Conservation (phyloP, 2,888 invertebrate species). For the Agrochola macilenta region DNA sequence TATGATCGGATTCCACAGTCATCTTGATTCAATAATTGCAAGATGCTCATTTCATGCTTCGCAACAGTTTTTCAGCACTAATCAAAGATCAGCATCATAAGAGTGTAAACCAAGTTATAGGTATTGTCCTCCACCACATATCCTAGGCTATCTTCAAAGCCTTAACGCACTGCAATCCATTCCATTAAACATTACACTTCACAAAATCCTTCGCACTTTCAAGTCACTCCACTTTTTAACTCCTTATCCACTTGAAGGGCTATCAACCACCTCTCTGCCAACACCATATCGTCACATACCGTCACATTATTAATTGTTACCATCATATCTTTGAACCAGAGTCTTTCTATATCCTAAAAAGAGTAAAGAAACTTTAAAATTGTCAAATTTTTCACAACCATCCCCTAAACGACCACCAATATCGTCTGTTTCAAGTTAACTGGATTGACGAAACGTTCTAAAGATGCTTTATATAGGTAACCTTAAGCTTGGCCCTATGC, state of each 20-base stretch:
- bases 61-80: background rate
- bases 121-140: background rate
- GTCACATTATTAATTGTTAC: background rate
- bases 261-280: background rate
- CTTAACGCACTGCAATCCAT: slow-evolving; percentile 46
- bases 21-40: background rate
- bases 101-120: background rate
- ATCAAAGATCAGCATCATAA: background rate
- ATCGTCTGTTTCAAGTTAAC: slow-evolving; percentile 70
- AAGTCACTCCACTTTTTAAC: slow-evolving; percentile 11
- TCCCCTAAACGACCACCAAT: slow-evolving; percentile 69
- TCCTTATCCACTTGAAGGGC: background rate
- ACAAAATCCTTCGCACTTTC: background rate
- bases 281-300: background rate
- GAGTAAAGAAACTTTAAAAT: background rate
- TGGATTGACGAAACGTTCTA: slow-evolving; percentile 75
- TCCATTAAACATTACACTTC: background rate
- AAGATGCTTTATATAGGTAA: slow-evolving; percentile 83
- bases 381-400: background rate
- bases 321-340: background rate
- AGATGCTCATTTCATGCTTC: background rate
- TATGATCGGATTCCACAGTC: background rate
- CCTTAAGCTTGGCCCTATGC: slow-evolving; percentile 82
- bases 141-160: background rate
- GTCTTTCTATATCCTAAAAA: background rate